These are phyloP conservation scores for Pegoplata infirma DNA, from an alignment of 2,888 invertebrate genomes.

Conservation along the genomic window DNA sequence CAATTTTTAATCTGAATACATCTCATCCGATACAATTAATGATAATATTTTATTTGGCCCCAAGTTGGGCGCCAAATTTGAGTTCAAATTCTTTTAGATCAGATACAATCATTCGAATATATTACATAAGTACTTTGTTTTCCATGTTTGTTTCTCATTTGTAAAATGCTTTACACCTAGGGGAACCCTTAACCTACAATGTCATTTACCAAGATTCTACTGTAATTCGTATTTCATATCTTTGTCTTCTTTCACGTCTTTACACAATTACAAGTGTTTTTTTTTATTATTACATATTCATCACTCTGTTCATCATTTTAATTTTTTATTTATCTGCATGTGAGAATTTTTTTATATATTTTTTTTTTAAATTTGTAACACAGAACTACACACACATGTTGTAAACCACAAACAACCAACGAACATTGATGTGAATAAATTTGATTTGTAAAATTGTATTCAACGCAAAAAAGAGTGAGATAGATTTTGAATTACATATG, in stretches of 20 bases:
- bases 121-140: neutral
- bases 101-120: too few relatives aligned
- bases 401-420: slow-evolving; percentile 33
- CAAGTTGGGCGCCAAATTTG: too few relatives aligned
- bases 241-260: neutral
- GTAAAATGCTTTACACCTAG: neutral
- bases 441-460: slow-evolving; percentile 10
- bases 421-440: slow-evolving; percentile 28
- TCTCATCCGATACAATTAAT: too few relatives aligned
- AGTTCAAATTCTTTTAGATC: too few relatives aligned
- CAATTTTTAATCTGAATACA: too few relatives aligned
- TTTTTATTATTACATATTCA: too few relatives aligned
- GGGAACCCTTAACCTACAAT: too few relatives aligned
- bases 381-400: slow-evolving; percentile 24
- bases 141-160: neutral
- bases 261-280: neutral
- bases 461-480: neutral
- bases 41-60: too few relatives aligned
- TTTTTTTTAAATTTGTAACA: too few relatives aligned
- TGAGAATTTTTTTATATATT: slow-evolving; percentile 44
- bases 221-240: neutral
- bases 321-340: slow-evolving; percentile 42
- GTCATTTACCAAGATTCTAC: too few relatives aligned
- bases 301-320: slow-evolving; percentile 1
- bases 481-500: neutral